Percentiles rank a stretch among this genome's conserved stretches.
Evolutionary conservation across 2,888 invertebrate species (phyloP).

Genomic region (Agrilus biguttatus): DNA sequence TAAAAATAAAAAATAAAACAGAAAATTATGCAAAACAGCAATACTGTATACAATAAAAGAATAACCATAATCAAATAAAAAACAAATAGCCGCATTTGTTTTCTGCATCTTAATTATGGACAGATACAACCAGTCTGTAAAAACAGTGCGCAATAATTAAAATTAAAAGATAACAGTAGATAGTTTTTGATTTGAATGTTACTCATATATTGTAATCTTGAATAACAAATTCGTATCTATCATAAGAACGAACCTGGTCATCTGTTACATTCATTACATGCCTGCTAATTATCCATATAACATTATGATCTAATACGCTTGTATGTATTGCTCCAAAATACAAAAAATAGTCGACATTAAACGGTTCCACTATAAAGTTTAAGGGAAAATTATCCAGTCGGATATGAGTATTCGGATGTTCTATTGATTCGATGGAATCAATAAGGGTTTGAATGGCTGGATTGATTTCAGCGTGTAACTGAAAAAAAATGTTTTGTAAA

Average conservation of each 20-base stretch:
- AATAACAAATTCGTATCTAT: neutral
- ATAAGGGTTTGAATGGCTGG: constrained; percentile 29
- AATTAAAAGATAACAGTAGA: neutral
- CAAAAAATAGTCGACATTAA: constrained; percentile 45
- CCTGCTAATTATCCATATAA: constrained; percentile 49
- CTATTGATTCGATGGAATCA: constrained; percentile 36
- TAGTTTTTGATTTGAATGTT: neutral
- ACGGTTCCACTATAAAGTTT: constrained; percentile 37
- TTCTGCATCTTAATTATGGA: too few relatives aligned
- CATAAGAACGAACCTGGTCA: constrained; percentile 36
- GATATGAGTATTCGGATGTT: constrained; percentile 34
- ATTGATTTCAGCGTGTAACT: constrained; percentile 39
- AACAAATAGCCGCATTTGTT: too few relatives aligned
- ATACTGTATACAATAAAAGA: neutral
- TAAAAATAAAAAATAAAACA: neutral
- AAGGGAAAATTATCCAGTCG: constrained; percentile 38
- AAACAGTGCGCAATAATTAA: too few relatives aligned
- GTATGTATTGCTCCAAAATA: constrained; percentile 46
- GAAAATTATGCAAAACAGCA: neutral
- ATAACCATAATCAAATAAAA: too few relatives aligned
- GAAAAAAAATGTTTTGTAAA: constrained; percentile 10
- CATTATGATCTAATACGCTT: constrained; percentile 29
- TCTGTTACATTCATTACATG: constrained; percentile 39
- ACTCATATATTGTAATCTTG: too few relatives aligned
- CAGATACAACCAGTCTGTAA: too few relatives aligned